Evolutionary conservation across 2,113 vertebrate species (phyloP), one percentile per base, ranked within the genome.

Genomic region (Aramus guarauna): DNA sequence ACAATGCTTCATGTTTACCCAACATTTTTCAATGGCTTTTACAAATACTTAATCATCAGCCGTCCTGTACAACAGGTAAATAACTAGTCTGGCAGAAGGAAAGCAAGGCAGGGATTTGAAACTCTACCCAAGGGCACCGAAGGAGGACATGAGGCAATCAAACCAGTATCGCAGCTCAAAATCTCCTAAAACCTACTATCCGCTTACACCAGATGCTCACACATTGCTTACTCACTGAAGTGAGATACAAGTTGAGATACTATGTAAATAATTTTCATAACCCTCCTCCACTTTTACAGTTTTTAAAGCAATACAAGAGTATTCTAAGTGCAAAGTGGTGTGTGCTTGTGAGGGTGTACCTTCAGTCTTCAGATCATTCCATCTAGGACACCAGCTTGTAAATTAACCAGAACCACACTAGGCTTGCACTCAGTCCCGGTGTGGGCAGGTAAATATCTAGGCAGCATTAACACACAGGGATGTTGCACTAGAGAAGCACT

Each of bases 1-100:
- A 71, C 71, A 85, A 55, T 6, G 50, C 47, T 69, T 73, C 0
- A 0, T 55, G 74, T 90, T 94, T 85, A 85, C 78, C 66, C 82
- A 85, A 27, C 14, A 16, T 69, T 95, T 92, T 92, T 66, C 52
- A 7, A 26, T 11, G 27, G 59, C 64, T 72, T 64, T 50, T 41
- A 81, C 77, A 95, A 92, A 84, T 78, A 91, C 84, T 84, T 92
- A 92, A 91, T 67, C 73, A 90, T 30, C 90, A 86, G 68, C 68
- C 92, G 55, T 12, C 56, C 68, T 41, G 47, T 32, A 43, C 27
- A 74, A 34, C 4, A 21, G 56, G 60, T 81, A 92, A 72, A 71
- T 52, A 81, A 91, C 53, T 36, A 72, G 58, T 6, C 32, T 55
- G 82, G 67, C 39, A 82, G 69, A 78, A 83, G 77, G 76, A 55